Evolutionary conservation across 2,888 invertebrate species (phyloP).

Genomic region (Eumacrocentrus americanus): DNA sequence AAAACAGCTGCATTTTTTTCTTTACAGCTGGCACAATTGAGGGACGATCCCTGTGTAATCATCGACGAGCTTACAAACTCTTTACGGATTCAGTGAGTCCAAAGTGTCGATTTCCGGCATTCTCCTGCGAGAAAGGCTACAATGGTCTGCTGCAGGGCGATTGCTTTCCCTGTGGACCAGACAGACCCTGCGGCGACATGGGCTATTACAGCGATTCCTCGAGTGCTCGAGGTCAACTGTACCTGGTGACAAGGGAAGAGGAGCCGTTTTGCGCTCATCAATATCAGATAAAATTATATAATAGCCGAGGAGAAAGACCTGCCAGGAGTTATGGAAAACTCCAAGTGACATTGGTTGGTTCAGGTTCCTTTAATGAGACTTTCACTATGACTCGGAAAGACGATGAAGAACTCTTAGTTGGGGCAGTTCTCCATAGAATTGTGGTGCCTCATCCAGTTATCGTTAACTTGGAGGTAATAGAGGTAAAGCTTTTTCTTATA

Average conservation of each 20-base stretch:
- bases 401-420: constrained; percentile 75
- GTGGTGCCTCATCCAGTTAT: constrained; percentile 89
- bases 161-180: constrained; percentile 74
- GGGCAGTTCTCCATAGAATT: constrained; percentile 78
- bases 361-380: constrained; percentile 83
- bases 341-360: constrained; percentile 79
- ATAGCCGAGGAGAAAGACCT: constrained; percentile 70
- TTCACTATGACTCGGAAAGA: constrained; percentile 87
- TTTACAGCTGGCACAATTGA: constrained; percentile 75
- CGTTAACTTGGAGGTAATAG: constrained; percentile 66
- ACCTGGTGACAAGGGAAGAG: constrained; percentile 85
- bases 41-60: constrained; percentile 90
- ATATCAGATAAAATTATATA: constrained; percentile 82
- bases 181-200: constrained; percentile 84
- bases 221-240: constrained; percentile 83
- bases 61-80: constrained; percentile 90
- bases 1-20: background rate
- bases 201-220: constrained; percentile 91
- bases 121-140: constrained; percentile 80
- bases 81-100: constrained; percentile 94
- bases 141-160: constrained; percentile 82
- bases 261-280: constrained; percentile 95
- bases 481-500: constrained; percentile 45
- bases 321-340: constrained; percentile 78
- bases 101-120: constrained; percentile 89